These are phyloP conservation scores for Melanotaenia nigrans DNA, from an alignment of 2,797 vertebrate genomes.

Conservation along the genomic window DNA sequence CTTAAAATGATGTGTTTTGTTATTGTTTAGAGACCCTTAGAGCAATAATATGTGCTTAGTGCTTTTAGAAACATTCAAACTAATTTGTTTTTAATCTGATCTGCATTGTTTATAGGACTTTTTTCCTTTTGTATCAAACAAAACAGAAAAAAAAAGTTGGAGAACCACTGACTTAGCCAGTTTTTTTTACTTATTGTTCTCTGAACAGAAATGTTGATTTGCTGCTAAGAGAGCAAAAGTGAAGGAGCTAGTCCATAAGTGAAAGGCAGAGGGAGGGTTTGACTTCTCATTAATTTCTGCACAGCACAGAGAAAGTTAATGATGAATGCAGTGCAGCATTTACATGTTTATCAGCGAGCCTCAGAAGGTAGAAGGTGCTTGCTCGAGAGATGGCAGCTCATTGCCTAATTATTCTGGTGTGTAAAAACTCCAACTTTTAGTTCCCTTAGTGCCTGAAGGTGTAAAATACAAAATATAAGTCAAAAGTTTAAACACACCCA, in stretches of 20 bases:
- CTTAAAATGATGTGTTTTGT: neutral
- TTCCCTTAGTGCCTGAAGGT: constrained; percentile 6
- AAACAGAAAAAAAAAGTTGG: neutral
- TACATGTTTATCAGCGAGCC: constrained; percentile 43
- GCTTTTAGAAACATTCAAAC: neutral
- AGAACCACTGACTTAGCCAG: neutral
- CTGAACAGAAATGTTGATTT: neutral
- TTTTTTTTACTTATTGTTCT: neutral
- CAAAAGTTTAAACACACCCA: neutral
- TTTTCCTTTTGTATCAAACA: neutral
- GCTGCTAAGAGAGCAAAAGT: constrained; percentile 4
- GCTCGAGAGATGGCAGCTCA: constrained; percentile 22
- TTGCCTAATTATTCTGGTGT: constrained; percentile 23
- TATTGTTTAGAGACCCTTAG: neutral
- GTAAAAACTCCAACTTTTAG: constrained; percentile 7
- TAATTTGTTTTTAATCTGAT: constrained; percentile 5
- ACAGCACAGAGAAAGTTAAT: constrained; percentile 5
- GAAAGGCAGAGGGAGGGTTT: constrained; percentile 30
- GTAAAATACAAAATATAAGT: neutral
- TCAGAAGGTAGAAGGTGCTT: constrained; percentile 28
- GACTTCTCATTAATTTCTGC: constrained; percentile 8
- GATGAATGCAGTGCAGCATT: constrained; percentile 31
- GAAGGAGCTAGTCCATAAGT: constrained; percentile 19
- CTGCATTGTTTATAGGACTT: neutral
- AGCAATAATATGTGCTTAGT: neutral